Evolutionary conservation across 2,888 invertebrate genomes (phyloP).

Genomic region (Petrolisthes manimaculis): DNA sequence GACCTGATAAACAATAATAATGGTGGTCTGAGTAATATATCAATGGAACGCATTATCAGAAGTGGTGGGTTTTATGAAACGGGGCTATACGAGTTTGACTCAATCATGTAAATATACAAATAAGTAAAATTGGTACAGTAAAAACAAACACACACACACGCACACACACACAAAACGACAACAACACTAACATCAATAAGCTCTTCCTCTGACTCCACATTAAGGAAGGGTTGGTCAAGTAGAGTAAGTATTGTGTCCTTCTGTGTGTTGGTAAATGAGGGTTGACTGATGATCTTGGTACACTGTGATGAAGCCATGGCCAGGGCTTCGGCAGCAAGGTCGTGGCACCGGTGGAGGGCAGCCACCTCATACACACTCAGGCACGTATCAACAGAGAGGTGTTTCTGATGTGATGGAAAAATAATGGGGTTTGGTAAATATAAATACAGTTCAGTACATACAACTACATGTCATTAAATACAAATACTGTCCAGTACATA

Average conservation of each 20-base stretch:
- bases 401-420: slow-evolving; percentile 12
- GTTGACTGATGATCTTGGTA: slow-evolving; percentile 45
- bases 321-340: slow-evolving; percentile 45
- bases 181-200: slow-evolving; percentile 46
- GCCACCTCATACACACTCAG: slow-evolving; percentile 54
- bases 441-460: background rate
- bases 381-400: slow-evolving; percentile 28
- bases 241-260: slow-evolving; percentile 44
- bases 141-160: too few species aligned
- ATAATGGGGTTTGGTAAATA: background rate
- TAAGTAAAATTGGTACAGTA: too few species aligned
- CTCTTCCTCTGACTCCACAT: slow-evolving; percentile 53
- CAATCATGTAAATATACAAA: too few species aligned
- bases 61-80: too few species aligned
- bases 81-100: too few species aligned
- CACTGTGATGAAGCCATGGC: slow-evolving; percentile 38
- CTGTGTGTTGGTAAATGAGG: slow-evolving; percentile 39
- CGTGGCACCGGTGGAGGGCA: slow-evolving; percentile 44
- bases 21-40: background rate
- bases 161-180: too few species aligned
- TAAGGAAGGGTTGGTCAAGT: slow-evolving; percentile 45
- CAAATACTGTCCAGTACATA: background rate
- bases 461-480: background rate
- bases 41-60: too few species aligned
- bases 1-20: background rate